phyloP scores from a whole-genome alignment of 2,113 vertebrate genomes.

The Atherinomorus stipes region DNA sequence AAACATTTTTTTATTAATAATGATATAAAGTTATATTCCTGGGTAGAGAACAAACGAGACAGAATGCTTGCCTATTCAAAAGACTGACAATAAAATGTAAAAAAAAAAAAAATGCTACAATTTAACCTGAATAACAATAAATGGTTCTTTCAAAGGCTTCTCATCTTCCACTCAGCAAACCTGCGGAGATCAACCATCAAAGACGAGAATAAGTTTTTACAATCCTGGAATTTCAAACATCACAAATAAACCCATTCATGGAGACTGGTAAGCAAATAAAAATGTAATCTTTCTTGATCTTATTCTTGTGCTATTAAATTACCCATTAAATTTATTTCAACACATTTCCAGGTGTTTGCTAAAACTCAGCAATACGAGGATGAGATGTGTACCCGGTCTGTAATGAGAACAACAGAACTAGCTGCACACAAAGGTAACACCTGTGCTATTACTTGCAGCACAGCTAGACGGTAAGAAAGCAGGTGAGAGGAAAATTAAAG shows the following conservation, averaged over 20 bases:
- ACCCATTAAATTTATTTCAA: background rate
- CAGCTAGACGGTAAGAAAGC: background rate
- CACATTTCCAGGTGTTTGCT: background rate
- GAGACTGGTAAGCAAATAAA: background rate
- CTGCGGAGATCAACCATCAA: background rate
- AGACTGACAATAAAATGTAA: background rate
- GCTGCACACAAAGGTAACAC: background rate
- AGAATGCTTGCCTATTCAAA: background rate
- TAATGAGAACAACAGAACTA: background rate
- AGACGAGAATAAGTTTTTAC: background rate
- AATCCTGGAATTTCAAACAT: no score
- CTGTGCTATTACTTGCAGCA: background rate
- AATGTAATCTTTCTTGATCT: background rate
- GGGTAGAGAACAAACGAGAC: background rate
- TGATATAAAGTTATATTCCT: no score
- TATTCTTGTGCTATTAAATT: background rate
- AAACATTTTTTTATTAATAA: background rate
- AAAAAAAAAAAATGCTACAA: background rate
- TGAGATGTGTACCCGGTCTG: background rate
- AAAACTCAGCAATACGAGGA: no score
- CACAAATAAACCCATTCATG: background rate
- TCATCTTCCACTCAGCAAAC: conserved; percentile 3
- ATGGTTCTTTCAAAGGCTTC: background rate
- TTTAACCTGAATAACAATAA: background rate
- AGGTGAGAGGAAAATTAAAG: conserved; percentile 11